Conservation (phyloP, 2,113 vertebrate genomes). For the Trogon surrucura region DNA sequence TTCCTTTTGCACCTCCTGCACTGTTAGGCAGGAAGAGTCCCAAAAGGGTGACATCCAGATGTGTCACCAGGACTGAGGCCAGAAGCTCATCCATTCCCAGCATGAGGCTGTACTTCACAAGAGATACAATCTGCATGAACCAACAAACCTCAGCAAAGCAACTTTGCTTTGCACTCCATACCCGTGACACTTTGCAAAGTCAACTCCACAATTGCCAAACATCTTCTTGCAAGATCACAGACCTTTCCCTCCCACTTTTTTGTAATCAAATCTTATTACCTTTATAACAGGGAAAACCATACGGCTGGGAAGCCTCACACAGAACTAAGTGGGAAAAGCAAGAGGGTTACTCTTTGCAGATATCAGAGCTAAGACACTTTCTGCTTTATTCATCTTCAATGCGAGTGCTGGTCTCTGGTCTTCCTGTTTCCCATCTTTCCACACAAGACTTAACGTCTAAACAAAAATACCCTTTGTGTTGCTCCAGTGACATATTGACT, state of each 20-base stretch:
- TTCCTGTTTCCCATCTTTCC: not conserved
- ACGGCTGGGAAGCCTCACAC: not conserved
- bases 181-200: not conserved
- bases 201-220: not conserved
- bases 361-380: not conserved
- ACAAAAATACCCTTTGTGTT: not conserved
- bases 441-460: not conserved
- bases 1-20: not conserved
- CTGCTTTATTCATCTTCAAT: not conserved
- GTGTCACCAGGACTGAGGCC: constrained; percentile 12
- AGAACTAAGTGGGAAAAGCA: not conserved
- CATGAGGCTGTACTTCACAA: constrained; percentile 15
- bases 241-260: not conserved
- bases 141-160: constrained; percentile 29
- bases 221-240: not conserved
- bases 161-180: not conserved
- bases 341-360: not conserved
- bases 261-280: not conserved
- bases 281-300: not conserved
- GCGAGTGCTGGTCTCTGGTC: not conserved
- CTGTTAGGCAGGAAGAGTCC: not conserved
- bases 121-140: constrained; percentile 29
- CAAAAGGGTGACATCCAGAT: not conserved
- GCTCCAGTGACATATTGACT: not conserved
- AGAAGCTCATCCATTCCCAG: not conserved